Percentiles rank a stretch among this genome's conserved stretches.
These are phyloP conservation scores for Cyanoramphus novaezelandiae DNA, from an alignment of 2,113 vertebrate genomes.

Conservation along the genomic window DNA sequence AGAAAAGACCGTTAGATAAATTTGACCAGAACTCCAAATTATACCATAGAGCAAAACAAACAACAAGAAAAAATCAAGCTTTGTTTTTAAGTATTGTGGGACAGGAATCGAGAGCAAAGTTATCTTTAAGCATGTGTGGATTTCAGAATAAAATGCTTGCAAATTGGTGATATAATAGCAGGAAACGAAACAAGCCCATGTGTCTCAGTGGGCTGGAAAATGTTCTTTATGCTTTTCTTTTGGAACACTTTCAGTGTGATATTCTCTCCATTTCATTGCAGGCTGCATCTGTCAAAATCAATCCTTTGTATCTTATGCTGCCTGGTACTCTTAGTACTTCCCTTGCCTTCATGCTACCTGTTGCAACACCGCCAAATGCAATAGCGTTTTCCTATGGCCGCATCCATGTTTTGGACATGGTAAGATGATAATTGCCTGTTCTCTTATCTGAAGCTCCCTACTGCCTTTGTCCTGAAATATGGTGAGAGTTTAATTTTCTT, in stretches of 20 bases:
- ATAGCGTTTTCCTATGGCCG: conserved; percentile 94
- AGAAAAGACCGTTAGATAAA: conserved; percentile 2
- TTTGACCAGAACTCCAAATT: conserved; percentile 39
- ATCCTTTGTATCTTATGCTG: conserved; percentile 94
- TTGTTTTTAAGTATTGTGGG: neutral
- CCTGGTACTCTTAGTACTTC: conserved; percentile 92
- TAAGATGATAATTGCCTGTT: conserved; percentile 67
- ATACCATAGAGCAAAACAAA: conserved; percentile 12
- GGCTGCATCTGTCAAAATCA: conserved; percentile 87
- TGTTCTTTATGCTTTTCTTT: neutral
- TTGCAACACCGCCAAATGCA: conserved; percentile 94
- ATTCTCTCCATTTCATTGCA: conserved; percentile 51
- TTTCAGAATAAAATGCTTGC: neutral
- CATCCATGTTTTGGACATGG: conserved; percentile 93
- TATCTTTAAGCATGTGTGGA: neutral
- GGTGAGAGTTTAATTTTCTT: neutral
- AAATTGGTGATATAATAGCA: neutral
- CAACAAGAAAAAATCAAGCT: neutral
- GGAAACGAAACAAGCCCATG: neutral
- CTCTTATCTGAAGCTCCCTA: neutral
- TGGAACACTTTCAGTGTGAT: neutral
- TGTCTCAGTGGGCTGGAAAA: neutral
- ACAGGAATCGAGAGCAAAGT: neutral
- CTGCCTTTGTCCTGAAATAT: neutral
- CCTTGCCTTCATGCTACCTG: conserved; percentile 96